Percentiles rank a stretch among this genome's conserved stretches.
These are phyloP conservation scores for Toxonevra muliebris DNA, from an alignment of 2,888 invertebrate genomes.

Conservation along the genomic window DNA sequence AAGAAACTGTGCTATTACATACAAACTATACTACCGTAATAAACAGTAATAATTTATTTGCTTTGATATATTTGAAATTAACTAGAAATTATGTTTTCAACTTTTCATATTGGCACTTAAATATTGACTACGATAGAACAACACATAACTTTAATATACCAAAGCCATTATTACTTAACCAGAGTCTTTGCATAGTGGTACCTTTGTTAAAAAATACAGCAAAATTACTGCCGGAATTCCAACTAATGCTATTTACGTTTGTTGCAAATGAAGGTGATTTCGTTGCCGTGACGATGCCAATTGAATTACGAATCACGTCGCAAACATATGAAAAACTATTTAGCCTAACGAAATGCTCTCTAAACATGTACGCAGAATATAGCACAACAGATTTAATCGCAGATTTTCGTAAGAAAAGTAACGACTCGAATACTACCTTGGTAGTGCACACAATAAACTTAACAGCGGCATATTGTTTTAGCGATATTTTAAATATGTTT, in stretches of 20 bases:
- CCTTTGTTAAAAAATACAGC: constrained; percentile 35
- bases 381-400: constrained; percentile 16
- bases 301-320: constrained; percentile 27
- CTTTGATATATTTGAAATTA: constrained; percentile 45
- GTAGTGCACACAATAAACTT: constrained; percentile 14
- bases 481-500: constrained; percentile 4
- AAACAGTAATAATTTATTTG: constrained; percentile 42
- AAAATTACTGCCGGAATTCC: constrained; percentile 10
- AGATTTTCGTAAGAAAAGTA: not conserved
- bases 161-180: constrained; percentile 43
- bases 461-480: constrained; percentile 15
- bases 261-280: constrained; percentile 38
- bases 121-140: constrained; percentile 41
- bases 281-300: constrained; percentile 42
- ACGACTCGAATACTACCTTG: not conserved
- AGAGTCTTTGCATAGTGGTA: constrained; percentile 46
- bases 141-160: constrained; percentile 47
- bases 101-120: constrained; percentile 50
- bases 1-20: constrained; percentile 39
- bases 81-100: constrained; percentile 41
- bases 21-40: constrained; percentile 30
- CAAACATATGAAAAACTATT: constrained; percentile 43
- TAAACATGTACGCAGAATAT: constrained; percentile 19
- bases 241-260: constrained; percentile 42
- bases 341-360: constrained; percentile 17